phyloP scores from a whole-genome alignment of 1,140 invertebrate species.

The Orius insidiosus region DNA sequence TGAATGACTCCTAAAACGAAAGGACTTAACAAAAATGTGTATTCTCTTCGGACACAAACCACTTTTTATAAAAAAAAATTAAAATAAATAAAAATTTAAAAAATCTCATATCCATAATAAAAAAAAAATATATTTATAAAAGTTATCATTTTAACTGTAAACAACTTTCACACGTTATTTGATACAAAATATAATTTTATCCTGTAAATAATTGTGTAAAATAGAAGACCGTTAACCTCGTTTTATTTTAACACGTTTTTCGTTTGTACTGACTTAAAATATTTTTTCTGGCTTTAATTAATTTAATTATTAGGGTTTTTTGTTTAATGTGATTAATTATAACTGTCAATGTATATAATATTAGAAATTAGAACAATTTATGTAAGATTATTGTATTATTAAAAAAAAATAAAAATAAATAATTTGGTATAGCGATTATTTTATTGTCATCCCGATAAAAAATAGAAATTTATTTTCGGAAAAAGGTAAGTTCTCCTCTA shows the following conservation, averaged over 20 bases:
- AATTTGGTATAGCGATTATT: not conserved
- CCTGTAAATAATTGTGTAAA: conserved; percentile 5
- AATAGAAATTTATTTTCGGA: too few species aligned
- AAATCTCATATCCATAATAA: too few species aligned
- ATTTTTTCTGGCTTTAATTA: conserved; percentile 5
- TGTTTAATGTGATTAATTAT: conserved; percentile 9
- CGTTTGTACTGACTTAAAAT: conserved; percentile 3
- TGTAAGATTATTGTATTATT: conserved; percentile 15
- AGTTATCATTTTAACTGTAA: too few species aligned
- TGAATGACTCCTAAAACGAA: not conserved
- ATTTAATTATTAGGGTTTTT: conserved; percentile 5
- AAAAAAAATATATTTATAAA: too few species aligned
- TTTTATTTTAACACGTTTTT: conserved; percentile 9
- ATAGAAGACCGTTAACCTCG: conserved; percentile 6
- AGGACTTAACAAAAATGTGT: not conserved
- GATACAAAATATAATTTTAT: conserved; percentile 4
- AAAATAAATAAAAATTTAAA: too few species aligned
- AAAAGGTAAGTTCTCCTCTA: too few species aligned
- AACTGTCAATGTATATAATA: conserved; percentile 13
- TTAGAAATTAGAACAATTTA: conserved; percentile 11
- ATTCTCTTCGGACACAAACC: not conserved
- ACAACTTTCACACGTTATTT: not conserved
- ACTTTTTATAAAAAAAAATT: too few species aligned
- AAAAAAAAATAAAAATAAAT: conserved; percentile 14
- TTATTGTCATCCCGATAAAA: not conserved